These are phyloP conservation scores for Cosmorhoe ocellata DNA, from an alignment of 2,888 invertebrate species.

Conservation along the genomic window DNA sequence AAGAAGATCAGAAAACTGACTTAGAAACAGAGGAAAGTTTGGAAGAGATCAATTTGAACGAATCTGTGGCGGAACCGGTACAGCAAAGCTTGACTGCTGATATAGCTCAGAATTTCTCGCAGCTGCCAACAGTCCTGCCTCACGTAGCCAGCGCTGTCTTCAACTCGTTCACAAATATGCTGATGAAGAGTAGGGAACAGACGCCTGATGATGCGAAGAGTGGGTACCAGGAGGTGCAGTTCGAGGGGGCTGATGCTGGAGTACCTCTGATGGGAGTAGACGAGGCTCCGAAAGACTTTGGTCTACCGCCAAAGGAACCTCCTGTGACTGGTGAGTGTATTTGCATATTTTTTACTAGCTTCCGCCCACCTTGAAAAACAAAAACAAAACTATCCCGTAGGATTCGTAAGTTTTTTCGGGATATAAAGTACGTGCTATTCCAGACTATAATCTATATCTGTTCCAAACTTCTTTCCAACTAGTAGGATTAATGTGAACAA, in stretches of 20 bases:
- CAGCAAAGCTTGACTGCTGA: slow-evolving; percentile 72
- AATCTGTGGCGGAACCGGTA: slow-evolving; percentile 45
- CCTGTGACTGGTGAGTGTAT: slow-evolving; percentile 58
- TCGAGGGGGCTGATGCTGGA: slow-evolving; percentile 35
- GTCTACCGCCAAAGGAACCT: slow-evolving; percentile 66
- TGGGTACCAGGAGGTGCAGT: slow-evolving; percentile 41
- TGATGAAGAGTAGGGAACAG: slow-evolving; percentile 65
- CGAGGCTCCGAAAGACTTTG: slow-evolving; percentile 47
- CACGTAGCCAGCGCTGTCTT: slow-evolving; percentile 85
- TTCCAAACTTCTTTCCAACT: too few relatives aligned
- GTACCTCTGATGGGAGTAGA: slow-evolving; percentile 50
- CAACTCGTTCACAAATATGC: slow-evolving; percentile 83
- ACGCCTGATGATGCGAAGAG: slow-evolving; percentile 52
- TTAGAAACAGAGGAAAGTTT: slow-evolving; percentile 71
- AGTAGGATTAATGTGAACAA: too few relatives aligned
- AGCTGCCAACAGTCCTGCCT: slow-evolving; percentile 82
- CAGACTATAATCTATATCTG: too few relatives aligned
- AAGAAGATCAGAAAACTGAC: slow-evolving; percentile 76
- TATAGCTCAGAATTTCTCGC: slow-evolving; percentile 81
- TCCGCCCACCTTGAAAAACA: too few relatives aligned
- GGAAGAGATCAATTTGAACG: slow-evolving; percentile 70
- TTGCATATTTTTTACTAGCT: background rate
- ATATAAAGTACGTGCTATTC: too few relatives aligned
- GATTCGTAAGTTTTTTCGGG: too few relatives aligned
- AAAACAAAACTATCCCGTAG: too few relatives aligned